A percentile compares a stretch with the other conserved stretches of the same genome.
Conservation (phyloP, 2,888 invertebrate species). For the Cataglyphis rosenhaueri region DNA sequence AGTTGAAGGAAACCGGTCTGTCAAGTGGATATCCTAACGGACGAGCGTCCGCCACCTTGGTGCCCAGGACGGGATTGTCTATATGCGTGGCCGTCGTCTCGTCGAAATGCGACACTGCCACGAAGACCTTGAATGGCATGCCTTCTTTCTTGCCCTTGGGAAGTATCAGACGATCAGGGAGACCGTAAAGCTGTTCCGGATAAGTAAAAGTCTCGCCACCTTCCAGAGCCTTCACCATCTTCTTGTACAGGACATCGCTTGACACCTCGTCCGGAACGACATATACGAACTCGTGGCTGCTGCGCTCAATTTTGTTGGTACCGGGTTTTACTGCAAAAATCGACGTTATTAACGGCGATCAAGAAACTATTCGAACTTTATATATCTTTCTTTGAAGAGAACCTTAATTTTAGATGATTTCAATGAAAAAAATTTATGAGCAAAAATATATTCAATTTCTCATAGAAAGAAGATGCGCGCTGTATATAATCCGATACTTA, state of each 20-base stretch:
- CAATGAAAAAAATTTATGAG: background rate
- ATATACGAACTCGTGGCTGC: slow-evolving; percentile 74
- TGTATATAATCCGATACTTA: slow-evolving; percentile 58
- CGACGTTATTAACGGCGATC: background rate
- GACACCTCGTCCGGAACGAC: slow-evolving; percentile 79
- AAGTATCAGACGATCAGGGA: slow-evolving; percentile 88
- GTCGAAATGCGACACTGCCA: slow-evolving; percentile 86
- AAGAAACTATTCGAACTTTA: background rate
- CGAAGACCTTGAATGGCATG: slow-evolving; percentile 88
- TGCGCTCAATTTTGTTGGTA: slow-evolving; percentile 83
- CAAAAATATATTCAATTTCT: background rate
- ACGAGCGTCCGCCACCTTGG: slow-evolving; percentile 80
- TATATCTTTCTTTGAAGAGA: background rate
- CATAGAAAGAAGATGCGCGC: background rate
- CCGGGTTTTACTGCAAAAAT: slow-evolving; percentile 81
- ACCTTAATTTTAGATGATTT: background rate
- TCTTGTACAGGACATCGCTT: slow-evolving; percentile 84
- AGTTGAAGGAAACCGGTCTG: slow-evolving; percentile 84
- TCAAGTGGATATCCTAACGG: slow-evolving; percentile 87
- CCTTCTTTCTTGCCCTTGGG: slow-evolving; percentile 89
- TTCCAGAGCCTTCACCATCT: slow-evolving; percentile 86
- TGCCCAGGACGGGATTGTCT: slow-evolving; percentile 79
- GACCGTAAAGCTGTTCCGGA: slow-evolving; percentile 86
- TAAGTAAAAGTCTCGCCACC: slow-evolving; percentile 86
- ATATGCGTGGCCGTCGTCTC: slow-evolving; percentile 82